Evolutionary conservation across 2,113 vertebrate genomes (phyloP).

Genomic region (Larimichthys polyactis): DNA sequence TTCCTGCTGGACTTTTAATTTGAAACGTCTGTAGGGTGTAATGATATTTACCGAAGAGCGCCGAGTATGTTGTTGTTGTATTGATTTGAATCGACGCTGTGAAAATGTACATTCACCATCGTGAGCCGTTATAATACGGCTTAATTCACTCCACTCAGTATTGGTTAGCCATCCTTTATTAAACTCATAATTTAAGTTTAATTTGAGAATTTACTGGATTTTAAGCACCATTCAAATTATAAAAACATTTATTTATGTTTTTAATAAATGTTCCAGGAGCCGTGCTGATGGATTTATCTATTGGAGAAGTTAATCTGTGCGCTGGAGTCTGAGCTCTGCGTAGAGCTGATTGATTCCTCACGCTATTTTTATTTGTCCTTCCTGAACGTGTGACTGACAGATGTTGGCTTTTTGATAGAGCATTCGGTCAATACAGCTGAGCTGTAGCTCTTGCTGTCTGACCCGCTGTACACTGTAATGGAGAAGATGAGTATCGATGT

Average conservation of each 20-base stretch:
- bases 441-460: background rate
- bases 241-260: background rate
- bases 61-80: background rate
- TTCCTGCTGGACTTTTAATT: background rate
- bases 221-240: background rate
- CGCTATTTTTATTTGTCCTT: background rate
- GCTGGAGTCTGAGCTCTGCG: background rate
- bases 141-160: too few species aligned
- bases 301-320: background rate
- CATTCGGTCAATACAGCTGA: constrained; percentile 6
- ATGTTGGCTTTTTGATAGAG: background rate
- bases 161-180: background rate
- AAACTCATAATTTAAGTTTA: background rate
- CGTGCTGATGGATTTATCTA: background rate
- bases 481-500: background rate
- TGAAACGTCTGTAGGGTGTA: background rate
- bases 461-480: background rate
- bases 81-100: background rate
- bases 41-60: background rate
- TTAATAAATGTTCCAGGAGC: background rate
- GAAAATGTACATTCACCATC: background rate
- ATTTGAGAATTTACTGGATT: background rate
- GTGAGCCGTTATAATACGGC: background rate
- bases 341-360: background rate
- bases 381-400: constrained; percentile 11